Evolutionary conservation across 2,113 vertebrate species (phyloP).

Genomic region (Pseudolaguvia tuberculata): DNA sequence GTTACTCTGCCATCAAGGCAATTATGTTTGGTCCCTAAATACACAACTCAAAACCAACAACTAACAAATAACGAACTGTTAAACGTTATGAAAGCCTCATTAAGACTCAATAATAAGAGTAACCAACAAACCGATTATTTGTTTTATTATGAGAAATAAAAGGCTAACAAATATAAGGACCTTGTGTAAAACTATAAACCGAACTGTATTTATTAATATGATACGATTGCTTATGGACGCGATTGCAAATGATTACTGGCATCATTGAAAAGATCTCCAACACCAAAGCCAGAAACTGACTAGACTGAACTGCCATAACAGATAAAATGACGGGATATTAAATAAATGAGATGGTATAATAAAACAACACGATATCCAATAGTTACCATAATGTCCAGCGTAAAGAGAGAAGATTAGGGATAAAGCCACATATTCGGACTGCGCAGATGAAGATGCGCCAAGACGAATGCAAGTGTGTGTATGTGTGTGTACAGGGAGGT

Average conservation of each 20-base stretch:
- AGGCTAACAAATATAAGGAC: neutral
- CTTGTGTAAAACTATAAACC: neutral
- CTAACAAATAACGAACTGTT: neutral
- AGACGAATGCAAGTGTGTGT: neutral
- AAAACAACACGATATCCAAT: neutral
- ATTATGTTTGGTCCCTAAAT: too few relatives aligned
- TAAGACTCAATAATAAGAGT: neutral
- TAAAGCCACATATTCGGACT: neutral
- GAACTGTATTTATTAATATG: neutral
- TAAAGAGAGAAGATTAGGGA: neutral
- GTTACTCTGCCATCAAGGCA: too few relatives aligned
- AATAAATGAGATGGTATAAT: constrained; percentile 19
- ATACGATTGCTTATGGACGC: neutral
- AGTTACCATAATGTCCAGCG: neutral
- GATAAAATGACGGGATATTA: neutral
- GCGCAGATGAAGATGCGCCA: constrained; percentile 1
- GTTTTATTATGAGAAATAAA: constrained; percentile 1
- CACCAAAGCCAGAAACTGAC: neutral
- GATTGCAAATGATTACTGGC: constrained; percentile 3
- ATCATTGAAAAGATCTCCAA: neutral
- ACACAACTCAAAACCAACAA: neutral
- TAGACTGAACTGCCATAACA: neutral
- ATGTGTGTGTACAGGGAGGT: neutral
- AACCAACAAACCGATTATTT: neutral
- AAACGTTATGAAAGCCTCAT: neutral